phyloP scores from a whole-genome alignment of 2,113 vertebrate genomes.

The Thamnophis sirtalis region DNA sequence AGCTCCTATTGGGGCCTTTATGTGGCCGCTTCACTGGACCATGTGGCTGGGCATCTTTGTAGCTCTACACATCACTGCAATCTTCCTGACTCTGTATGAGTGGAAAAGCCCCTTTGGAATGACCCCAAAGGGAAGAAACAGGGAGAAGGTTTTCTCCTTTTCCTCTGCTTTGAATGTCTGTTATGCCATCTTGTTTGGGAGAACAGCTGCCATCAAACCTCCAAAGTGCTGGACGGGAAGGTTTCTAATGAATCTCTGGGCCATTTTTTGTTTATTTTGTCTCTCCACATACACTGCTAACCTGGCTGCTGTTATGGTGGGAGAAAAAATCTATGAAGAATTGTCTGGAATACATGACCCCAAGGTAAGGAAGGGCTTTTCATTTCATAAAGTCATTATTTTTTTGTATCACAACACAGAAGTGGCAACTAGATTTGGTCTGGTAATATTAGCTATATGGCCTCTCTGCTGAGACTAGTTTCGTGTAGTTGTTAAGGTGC shows the following conservation, averaged over 20 bases:
- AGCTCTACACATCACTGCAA: slow-evolving; percentile 79
- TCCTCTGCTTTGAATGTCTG: slow-evolving; percentile 82
- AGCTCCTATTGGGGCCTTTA: slow-evolving; percentile 83
- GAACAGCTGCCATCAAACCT: slow-evolving; percentile 81
- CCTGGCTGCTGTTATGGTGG: slow-evolving; percentile 85
- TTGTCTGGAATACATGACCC: slow-evolving; percentile 87
- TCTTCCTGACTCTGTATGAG: slow-evolving; percentile 81
- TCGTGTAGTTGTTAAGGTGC: neutral
- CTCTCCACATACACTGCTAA: slow-evolving; percentile 83
- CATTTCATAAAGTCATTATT: slow-evolving; percentile 31
- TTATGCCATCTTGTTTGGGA: slow-evolving; percentile 81
- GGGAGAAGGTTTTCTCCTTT: slow-evolving; percentile 81
- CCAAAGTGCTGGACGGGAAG: slow-evolving; percentile 85
- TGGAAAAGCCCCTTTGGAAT: slow-evolving; percentile 85
- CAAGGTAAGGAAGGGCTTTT: slow-evolving; percentile 72
- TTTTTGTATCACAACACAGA: neutral
- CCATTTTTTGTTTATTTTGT: slow-evolving; percentile 85
- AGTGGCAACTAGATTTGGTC: neutral
- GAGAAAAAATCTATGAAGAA: slow-evolving; percentile 85
- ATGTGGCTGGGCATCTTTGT: slow-evolving; percentile 87
- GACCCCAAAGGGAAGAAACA: slow-evolving; percentile 79
- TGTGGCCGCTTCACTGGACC: slow-evolving; percentile 86
- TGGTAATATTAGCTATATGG: neutral
- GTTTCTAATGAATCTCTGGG: slow-evolving; percentile 87
- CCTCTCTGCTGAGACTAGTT: neutral